phyloP scores from a whole-genome alignment of 1,140 invertebrate species.

The Globodera ellingtonae region DNA sequence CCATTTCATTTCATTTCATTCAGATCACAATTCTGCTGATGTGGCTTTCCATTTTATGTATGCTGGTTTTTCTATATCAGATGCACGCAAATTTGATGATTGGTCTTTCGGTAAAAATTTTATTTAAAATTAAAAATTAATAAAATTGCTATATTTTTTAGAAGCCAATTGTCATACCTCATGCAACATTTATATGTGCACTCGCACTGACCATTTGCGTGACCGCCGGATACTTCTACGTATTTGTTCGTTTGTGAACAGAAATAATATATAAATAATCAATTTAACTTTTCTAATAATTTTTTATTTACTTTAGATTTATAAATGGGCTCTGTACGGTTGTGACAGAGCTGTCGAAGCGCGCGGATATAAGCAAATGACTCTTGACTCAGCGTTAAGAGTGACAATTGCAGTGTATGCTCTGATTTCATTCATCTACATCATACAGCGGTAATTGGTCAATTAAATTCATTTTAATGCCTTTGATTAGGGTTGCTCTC shows the following conservation, averaged over 20 bases:
- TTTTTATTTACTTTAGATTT: neutral
- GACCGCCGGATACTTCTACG: constrained; percentile 13
- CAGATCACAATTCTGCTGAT: constrained; percentile 12
- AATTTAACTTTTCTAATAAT: too few species aligned
- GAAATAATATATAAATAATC: too few species aligned
- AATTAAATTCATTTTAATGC: too few species aligned
- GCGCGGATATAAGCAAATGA: neutral
- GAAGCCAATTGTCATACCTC: constrained; percentile 15
- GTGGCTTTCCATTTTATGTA: constrained; percentile 13
- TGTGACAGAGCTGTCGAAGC: constrained; percentile 24
- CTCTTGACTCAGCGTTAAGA: constrained; percentile 10
- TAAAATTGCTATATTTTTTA: neutral
- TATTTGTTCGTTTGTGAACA: constrained; percentile 11
- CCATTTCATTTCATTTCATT: neutral
- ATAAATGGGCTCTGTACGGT: constrained; percentile 25
- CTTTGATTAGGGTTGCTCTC: neutral
- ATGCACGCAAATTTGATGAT: neutral
- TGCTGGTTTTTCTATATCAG: constrained; percentile 8
- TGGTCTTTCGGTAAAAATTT: neutral
- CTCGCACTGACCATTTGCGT: constrained; percentile 18
- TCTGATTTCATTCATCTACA: constrained; percentile 20
- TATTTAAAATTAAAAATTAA: neutral
- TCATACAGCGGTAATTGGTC: constrained; percentile 7
- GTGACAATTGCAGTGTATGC: constrained; percentile 17
- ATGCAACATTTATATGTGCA: constrained; percentile 26